Conservation (phyloP, 35 echinoderm and acorn worm genomes). For the Apostichopus californicus region DNA sequence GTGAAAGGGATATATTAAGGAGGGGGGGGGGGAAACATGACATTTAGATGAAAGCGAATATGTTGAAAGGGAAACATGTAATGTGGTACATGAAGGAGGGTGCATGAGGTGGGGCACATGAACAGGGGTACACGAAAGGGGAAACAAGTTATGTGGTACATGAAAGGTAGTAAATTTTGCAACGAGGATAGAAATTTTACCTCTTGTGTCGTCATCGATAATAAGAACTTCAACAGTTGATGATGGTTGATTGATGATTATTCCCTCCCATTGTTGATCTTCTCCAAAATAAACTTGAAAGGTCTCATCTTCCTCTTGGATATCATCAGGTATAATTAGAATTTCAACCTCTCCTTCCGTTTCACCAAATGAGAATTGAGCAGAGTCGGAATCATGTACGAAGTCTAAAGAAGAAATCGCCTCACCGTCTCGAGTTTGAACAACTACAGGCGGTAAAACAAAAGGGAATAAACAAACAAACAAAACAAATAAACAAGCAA, state of each 20-base stretch:
- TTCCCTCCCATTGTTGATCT: background rate
- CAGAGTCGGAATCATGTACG: background rate
- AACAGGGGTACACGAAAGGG: too few relatives aligned
- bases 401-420: background rate
- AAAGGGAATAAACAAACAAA: background rate
- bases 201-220: background rate
- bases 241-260: background rate
- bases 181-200: background rate
- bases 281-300: background rate
- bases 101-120: too few relatives aligned
- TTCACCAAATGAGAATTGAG: background rate
- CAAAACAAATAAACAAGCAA: background rate
- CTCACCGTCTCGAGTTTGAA: background rate
- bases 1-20: too few relatives aligned
- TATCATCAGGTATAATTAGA: background rate
- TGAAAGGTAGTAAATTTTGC: background rate
- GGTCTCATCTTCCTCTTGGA: background rate
- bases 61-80: too few relatives aligned
- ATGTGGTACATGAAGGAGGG: too few relatives aligned
- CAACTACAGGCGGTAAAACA: background rate
- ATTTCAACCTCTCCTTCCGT: background rate
- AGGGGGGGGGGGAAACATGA: too few relatives aligned
- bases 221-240: background rate
- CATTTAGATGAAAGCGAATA: too few relatives aligned
- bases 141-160: too few relatives aligned